These are phyloP conservation scores for Megalops cyprinoides DNA, from an alignment of 2,797 vertebrate species.

Conservation along the genomic window DNA sequence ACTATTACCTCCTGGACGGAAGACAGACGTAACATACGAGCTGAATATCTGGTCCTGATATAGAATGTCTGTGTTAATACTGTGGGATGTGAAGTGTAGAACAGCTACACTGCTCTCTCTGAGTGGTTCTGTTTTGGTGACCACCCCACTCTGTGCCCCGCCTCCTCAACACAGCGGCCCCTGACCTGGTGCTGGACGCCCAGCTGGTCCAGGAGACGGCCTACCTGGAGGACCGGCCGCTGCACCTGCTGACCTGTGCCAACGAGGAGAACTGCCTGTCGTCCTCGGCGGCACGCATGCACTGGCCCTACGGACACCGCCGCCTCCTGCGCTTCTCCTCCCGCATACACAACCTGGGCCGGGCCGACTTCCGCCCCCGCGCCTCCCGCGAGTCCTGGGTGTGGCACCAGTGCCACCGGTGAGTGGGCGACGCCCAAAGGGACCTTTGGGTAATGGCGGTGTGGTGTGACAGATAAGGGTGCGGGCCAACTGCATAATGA, in stretches of 20 bases:
- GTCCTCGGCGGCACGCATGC: conserved; percentile 83
- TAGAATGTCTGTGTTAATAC: conserved; percentile 14
- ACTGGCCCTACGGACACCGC: conserved; percentile 92
- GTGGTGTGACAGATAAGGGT: background rate
- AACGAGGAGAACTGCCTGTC: conserved; percentile 95
- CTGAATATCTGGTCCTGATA: too few species aligned
- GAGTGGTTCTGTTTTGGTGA: too few species aligned
- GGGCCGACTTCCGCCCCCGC: conserved; percentile 87
- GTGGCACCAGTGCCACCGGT: conserved; percentile 98
- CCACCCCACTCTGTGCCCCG: background rate
- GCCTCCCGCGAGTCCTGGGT: conserved; percentile 87
- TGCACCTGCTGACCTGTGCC: conserved; percentile 89
- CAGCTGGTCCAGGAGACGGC: conserved; percentile 90
- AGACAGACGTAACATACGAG: too few species aligned
- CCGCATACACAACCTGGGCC: conserved; percentile 90
- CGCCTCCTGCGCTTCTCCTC: conserved; percentile 95
- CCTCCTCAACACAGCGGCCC: conserved; percentile 75
- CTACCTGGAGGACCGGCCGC: conserved; percentile 91
- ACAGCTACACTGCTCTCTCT: too few species aligned
- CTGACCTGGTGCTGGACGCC: conserved; percentile 90
- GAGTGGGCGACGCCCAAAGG: too few species aligned
- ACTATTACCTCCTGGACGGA: too few species aligned
- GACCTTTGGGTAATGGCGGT: background rate
- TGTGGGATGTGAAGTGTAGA: background rate
- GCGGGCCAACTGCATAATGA: too few species aligned